Evolutionary conservation across 2,797 vertebrate genomes (phyloP).

Genomic region (Pipistrellus kuhlii): DNA sequence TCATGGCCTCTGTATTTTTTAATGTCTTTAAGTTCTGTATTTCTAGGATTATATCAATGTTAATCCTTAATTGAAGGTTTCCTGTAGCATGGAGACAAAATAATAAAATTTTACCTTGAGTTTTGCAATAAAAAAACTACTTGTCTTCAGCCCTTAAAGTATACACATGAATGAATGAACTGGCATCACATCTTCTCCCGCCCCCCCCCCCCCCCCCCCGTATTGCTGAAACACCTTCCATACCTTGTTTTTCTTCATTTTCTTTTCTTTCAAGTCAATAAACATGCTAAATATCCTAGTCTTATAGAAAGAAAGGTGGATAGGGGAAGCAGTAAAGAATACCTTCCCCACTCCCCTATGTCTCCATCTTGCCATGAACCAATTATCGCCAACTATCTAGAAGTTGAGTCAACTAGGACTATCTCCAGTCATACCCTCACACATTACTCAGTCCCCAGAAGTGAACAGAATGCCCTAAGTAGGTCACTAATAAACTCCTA

Average conservation of each 20-base stretch:
- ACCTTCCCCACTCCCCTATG: background rate
- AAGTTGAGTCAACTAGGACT: background rate
- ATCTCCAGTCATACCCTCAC: background rate
- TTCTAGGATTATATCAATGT: background rate
- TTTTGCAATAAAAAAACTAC: background rate
- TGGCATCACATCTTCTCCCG: background rate
- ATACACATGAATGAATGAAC: background rate
- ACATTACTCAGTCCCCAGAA: background rate
- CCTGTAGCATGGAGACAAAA: background rate
- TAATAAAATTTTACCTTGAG: background rate
- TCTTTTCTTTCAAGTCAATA: background rate
- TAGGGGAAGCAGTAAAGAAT: background rate
- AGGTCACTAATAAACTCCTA: background rate
- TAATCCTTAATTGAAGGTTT: background rate
- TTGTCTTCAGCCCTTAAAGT: background rate
- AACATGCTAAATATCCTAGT: background rate
- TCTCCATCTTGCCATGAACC: background rate
- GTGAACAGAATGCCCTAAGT: background rate
- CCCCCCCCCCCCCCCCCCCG: background rate
- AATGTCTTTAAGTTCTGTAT: background rate
- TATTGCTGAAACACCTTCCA: accelerated
- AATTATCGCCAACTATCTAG: background rate
- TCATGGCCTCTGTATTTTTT: background rate
- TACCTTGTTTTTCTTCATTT: background rate
- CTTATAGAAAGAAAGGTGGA: background rate